Evolutionary conservation across 1,140 invertebrate species (phyloP).

Genomic region (Trachelipus rathkii): DNA sequence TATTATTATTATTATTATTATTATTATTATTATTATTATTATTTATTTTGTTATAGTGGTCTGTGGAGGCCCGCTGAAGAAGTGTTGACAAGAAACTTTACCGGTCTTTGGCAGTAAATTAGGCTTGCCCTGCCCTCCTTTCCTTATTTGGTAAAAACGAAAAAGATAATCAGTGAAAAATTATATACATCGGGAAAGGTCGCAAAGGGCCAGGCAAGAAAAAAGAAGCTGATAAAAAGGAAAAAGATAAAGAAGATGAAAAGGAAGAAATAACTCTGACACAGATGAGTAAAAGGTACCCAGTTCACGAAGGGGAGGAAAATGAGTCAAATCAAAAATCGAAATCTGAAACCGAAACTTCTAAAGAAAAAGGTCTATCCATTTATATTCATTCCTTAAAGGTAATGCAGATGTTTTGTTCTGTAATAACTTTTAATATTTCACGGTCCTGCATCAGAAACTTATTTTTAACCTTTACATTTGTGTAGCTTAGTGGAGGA

Average conservation of each 20-base stretch:
- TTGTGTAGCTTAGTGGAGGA: too few relatives aligned
- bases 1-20: too few relatives aligned
- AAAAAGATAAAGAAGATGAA: conserved; percentile 53
- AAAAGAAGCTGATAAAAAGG: conserved; percentile 43
- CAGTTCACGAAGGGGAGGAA: conserved; percentile 36
- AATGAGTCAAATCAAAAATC: conserved; percentile 18
- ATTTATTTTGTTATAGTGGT: conserved; percentile 39
- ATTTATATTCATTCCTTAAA: too few relatives aligned
- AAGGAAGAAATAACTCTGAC: conserved; percentile 48
- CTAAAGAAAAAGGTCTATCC: too few relatives aligned
- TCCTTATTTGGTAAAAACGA: conserved; percentile 28
- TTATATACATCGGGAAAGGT: conserved; percentile 8
- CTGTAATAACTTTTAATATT: too few relatives aligned
- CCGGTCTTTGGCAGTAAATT: conserved; percentile 48
- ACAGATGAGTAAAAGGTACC: conserved; percentile 46
- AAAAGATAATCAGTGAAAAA: not conserved
- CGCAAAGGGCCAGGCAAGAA: conserved; percentile 19
- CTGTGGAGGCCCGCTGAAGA: conserved; percentile 56
- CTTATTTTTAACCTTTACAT: too few relatives aligned
- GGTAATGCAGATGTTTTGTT: too few relatives aligned
- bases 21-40: too few relatives aligned
- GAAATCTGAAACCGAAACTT: too few relatives aligned
- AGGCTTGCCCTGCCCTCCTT: conserved; percentile 33
- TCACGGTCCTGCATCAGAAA: too few relatives aligned
- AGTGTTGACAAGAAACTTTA: conserved; percentile 52